A percentile compares a stretch with the other conserved stretches of the same genome.
These are phyloP conservation scores for Hirudo medicinalis DNA, from an alignment of 1,140 invertebrate species.

Conservation along the genomic window DNA sequence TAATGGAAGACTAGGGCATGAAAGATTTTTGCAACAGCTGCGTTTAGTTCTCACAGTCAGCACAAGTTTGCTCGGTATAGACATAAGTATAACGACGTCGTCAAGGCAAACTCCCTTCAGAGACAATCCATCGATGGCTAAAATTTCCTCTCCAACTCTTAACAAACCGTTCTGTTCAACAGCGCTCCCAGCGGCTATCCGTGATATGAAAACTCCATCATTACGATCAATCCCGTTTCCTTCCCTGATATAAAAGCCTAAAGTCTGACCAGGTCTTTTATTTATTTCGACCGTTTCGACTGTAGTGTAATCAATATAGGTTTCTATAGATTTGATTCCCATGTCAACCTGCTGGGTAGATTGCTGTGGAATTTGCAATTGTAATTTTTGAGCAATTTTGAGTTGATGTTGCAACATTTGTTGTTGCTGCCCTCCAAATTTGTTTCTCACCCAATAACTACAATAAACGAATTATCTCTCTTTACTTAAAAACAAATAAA, in stretches of 20 bases:
- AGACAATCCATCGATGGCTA: constrained; percentile 92
- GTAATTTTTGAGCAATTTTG: constrained; percentile 4
- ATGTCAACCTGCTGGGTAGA: constrained; percentile 1
- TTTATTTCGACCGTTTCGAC: constrained; percentile 95
- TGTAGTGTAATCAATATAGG: constrained; percentile 30
- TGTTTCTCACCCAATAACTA: not conserved
- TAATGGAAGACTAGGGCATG: constrained; percentile 46
- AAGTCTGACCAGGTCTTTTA: constrained; percentile 91
- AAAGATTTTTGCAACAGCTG: constrained; percentile 24
- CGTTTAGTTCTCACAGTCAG: constrained; percentile 60
- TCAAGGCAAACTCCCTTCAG: constrained; percentile 93
- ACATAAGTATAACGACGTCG: constrained; percentile 98
- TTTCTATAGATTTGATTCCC: constrained; percentile 17
- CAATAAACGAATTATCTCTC: not conserved
- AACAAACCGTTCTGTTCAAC: constrained; percentile 88
- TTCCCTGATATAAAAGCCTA: constrained; percentile 93
- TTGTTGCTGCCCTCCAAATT: not conserved
- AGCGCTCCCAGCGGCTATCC: constrained; percentile 63
- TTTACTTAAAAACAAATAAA: not conserved
- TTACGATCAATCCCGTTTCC: constrained; percentile 81
- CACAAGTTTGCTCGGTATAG: constrained; percentile 83
- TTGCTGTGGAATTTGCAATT: not conserved
- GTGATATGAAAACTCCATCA: constrained; percentile 93
- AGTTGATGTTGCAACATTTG: not conserved
- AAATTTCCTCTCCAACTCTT: constrained; percentile 94